A percentile compares a stretch with the other conserved stretches of the same genome.
These are phyloP conservation scores for Cettia cetti DNA, from an alignment of 2,113 vertebrate genomes.

Conservation along the genomic window DNA sequence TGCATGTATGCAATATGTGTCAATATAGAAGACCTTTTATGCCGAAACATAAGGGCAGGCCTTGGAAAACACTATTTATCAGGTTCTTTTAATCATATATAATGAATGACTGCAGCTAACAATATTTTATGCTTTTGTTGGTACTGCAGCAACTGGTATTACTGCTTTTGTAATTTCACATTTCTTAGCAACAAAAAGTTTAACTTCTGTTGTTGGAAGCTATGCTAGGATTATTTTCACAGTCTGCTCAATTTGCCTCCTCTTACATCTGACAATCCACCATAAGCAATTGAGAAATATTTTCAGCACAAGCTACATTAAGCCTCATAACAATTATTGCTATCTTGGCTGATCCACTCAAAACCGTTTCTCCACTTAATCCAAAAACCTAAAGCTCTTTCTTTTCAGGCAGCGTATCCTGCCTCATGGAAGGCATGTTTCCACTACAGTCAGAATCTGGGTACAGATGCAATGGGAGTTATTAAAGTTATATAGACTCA, in stretches of 20 bases:
- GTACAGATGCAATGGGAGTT: neutral
- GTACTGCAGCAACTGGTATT: neutral
- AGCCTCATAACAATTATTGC: constrained; percentile 40
- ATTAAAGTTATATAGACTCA: neutral
- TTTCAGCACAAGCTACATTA: constrained; percentile 37
- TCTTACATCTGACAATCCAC: constrained; percentile 49
- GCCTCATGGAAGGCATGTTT: neutral
- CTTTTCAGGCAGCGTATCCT: neutral
- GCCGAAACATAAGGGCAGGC: neutral
- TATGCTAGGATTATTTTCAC: constrained; percentile 47
- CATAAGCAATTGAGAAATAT: constrained; percentile 37
- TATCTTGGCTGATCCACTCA: constrained; percentile 42
- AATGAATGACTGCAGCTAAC: neutral
- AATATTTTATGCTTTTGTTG: neutral
- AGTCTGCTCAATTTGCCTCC: constrained; percentile 38
- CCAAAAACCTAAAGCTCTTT: neutral
- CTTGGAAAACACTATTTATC: neutral
- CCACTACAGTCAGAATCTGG: neutral
- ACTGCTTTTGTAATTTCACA: neutral
- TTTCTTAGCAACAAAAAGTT: constrained; percentile 52
- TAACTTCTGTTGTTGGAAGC: constrained; percentile 49
- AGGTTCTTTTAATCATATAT: neutral
- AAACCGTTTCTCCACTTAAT: constrained; percentile 24
- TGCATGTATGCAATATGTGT: neutral
- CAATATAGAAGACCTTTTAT: constrained; percentile 18